These are phyloP conservation scores for Carabus problematicus DNA, from an alignment of 2,888 invertebrate species.

Conservation along the genomic window DNA sequence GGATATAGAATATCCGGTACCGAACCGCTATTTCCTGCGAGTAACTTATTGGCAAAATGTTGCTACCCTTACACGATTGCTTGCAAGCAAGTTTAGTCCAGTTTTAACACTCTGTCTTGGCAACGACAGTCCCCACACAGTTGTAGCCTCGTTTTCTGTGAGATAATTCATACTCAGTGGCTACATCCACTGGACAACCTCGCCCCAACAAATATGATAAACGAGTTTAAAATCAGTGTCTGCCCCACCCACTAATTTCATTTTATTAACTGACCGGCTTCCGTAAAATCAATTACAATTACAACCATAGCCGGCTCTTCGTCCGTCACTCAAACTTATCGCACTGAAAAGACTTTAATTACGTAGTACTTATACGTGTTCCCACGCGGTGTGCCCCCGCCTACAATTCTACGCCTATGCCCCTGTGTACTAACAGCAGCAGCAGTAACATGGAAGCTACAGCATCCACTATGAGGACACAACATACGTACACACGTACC, in stretches of 20 bases:
- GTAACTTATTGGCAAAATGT: too few species aligned
- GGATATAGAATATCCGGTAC: too few species aligned
- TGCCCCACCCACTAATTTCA: not conserved
- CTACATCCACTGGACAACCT: too few species aligned
- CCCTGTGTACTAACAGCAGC: not conserved
- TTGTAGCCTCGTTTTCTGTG: too few species aligned
- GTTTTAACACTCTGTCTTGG: too few species aligned
- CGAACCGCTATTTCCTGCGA: too few species aligned
- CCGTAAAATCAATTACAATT: constrained; percentile 10
- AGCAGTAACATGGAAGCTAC: constrained; percentile 7
- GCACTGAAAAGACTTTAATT: constrained; percentile 4
- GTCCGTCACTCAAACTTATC: constrained; percentile 4
- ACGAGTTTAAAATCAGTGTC: not conserved
- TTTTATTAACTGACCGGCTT: not conserved
- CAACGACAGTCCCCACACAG: too few species aligned
- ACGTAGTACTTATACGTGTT: not conserved
- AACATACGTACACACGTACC: not conserved
- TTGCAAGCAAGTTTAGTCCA: too few species aligned
- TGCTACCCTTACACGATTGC: too few species aligned
- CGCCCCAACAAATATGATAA: too few species aligned
- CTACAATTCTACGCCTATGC: not conserved
- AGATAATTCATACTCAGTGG: too few species aligned
- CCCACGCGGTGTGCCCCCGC: not conserved
- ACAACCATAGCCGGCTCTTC: not conserved
- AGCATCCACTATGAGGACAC: constrained; percentile 2